A percentile compares a stretch with the other conserved stretches of the same genome.
Evolutionary conservation across 2,888 invertebrate genomes (phyloP).

Genomic region (Onchidella celtica): DNA sequence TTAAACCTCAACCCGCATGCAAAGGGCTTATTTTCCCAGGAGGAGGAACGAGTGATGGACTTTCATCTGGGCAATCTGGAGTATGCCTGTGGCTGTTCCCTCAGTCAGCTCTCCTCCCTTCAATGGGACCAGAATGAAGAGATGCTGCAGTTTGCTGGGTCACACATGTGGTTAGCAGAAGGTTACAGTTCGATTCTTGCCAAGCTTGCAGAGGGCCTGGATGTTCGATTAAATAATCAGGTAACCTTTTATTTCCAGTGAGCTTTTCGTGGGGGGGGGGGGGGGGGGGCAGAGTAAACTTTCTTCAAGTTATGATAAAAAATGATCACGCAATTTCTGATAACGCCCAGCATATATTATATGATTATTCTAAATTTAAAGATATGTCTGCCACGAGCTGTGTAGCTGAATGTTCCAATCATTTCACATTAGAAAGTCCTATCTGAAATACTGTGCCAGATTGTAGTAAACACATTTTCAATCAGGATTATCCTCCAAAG

Average conservation of each 20-base stretch:
- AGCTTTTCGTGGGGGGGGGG: neutral
- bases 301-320: neutral
- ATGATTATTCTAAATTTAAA: too few species aligned
- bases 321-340: neutral
- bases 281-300: neutral
- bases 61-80: constrained; percentile 81
- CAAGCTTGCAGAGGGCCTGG: constrained; percentile 77
- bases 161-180: constrained; percentile 78
- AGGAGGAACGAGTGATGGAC: constrained; percentile 79
- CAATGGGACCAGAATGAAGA: constrained; percentile 82
- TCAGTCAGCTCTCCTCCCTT: constrained; percentile 79
- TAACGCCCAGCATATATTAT: neutral
- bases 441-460: too few species aligned
- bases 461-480: too few species aligned
- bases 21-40: constrained; percentile 64
- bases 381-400: too few species aligned
- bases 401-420: too few species aligned
- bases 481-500: too few species aligned
- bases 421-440: too few species aligned
- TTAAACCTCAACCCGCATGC: constrained; percentile 29
- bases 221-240: constrained; percentile 75
- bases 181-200: constrained; percentile 77
- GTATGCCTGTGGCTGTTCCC: constrained; percentile 80
- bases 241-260: constrained; percentile 58
- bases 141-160: constrained; percentile 81